Conservation (phyloP, 2,113 vertebrate genomes). For the Hymenochirus boettgeri region DNA sequence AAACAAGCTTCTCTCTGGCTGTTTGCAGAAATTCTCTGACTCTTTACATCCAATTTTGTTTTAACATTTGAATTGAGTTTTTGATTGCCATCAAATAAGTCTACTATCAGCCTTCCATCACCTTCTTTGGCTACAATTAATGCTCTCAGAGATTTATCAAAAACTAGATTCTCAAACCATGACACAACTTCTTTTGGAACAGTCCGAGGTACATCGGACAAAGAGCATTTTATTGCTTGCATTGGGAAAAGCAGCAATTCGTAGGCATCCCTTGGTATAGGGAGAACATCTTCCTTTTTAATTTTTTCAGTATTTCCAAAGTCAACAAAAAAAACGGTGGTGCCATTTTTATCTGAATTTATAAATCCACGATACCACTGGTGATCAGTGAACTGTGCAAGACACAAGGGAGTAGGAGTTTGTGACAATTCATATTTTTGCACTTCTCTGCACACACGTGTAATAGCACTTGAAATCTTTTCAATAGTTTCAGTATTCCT, state of each 20-base stretch:
- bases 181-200: conserved; percentile 59
- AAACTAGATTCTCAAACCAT: conserved; percentile 73
- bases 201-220: conserved; percentile 67
- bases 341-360: conserved; percentile 54
- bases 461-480: conserved; percentile 61
- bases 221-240: conserved; percentile 79
- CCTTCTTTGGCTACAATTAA: conserved; percentile 77
- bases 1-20: background rate
- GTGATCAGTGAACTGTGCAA: conserved; percentile 80
- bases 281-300: conserved; percentile 65
- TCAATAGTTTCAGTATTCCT: conserved; percentile 65
- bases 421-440: conserved; percentile 47
- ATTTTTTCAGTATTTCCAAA: conserved; percentile 77
- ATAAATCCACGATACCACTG: conserved; percentile 84
- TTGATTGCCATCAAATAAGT: conserved; percentile 71
- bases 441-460: conserved; percentile 55
- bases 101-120: conserved; percentile 76
- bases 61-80: conserved; percentile 79
- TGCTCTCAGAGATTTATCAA: conserved; percentile 66
- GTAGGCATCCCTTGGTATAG: conserved; percentile 72
- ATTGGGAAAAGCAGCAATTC: conserved; percentile 79
- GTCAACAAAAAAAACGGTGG: conserved; percentile 85
- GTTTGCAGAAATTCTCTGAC: background rate
- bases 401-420: conserved; percentile 67
- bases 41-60: conserved; percentile 56